phyloP scores from a whole-genome alignment of 1,140 invertebrate genomes.

The Diorhabda sublineata region DNA sequence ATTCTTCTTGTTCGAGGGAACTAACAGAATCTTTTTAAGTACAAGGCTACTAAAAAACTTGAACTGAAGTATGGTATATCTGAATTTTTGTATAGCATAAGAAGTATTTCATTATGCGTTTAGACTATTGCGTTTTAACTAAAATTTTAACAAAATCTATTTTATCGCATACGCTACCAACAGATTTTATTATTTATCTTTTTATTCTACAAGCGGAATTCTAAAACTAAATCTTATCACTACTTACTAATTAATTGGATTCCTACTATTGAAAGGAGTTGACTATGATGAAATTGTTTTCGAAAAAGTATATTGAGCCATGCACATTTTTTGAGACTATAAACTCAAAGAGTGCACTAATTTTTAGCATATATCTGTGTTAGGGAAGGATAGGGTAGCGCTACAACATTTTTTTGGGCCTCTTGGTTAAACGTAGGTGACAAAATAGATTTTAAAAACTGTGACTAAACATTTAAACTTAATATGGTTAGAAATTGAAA shows the following conservation, averaged over 20 bases:
- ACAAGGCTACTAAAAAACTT: conserved; percentile 32
- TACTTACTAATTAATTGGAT: too few relatives aligned
- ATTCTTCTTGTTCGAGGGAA: conserved; percentile 18
- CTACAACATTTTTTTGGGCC: conserved; percentile 26
- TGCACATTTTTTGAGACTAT: too few relatives aligned
- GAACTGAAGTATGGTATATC: conserved; percentile 44
- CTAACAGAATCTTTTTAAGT: conserved; percentile 32
- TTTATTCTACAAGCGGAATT: conserved; percentile 18
- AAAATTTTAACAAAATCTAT: conserved; percentile 31
- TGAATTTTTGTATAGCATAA: conserved; percentile 45
- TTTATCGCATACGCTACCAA: conserved; percentile 21
- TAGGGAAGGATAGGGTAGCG: background rate
- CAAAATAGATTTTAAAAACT: conserved; percentile 20
- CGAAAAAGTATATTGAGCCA: too few relatives aligned
- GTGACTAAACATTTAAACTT: conserved; percentile 25
- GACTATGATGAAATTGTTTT: too few relatives aligned
- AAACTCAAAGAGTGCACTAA: too few relatives aligned
- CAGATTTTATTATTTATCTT: conserved; percentile 25
- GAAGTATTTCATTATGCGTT: conserved; percentile 38
- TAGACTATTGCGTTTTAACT: conserved; percentile 46
- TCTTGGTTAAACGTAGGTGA: conserved; percentile 1
- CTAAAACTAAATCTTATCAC: conserved; percentile 5
- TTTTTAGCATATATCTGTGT: too few relatives aligned
- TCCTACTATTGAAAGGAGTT: too few relatives aligned
- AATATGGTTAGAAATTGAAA: conserved; percentile 33